A percentile compares a stretch with the other conserved stretches of the same genome.
Conservation (phyloP, 2,888 invertebrate species). For the Ectemnius lituratus region DNA sequence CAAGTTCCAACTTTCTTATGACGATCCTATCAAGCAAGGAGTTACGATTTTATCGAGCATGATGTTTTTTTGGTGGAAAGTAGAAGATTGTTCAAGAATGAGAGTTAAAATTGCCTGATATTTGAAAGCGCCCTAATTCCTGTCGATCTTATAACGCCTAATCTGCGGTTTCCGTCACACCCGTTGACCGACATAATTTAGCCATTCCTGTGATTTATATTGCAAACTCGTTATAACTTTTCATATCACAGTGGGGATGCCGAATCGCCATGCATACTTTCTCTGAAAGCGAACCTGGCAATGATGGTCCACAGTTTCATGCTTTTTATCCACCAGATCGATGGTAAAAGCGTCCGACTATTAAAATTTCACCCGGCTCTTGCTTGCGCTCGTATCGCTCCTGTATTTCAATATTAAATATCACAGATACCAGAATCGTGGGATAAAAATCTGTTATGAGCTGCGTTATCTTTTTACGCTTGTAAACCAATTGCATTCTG, state of each 20-base stretch:
- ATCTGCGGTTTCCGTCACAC: not conserved
- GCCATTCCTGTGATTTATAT: not conserved
- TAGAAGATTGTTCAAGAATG: too few species aligned
- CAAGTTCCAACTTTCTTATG: not conserved
- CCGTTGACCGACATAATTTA: not conserved
- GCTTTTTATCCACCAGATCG: conserved; percentile 18
- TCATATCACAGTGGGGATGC: conserved; percentile 14
- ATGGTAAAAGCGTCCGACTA: conserved; percentile 16
- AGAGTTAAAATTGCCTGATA: not conserved
- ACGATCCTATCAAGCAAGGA: not conserved
- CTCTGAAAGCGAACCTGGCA: conserved; percentile 3
- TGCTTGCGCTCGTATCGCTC: conserved; percentile 8
- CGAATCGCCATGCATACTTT: conserved; percentile 21
- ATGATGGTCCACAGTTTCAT: not conserved
- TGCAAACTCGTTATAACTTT: conserved; percentile 19
- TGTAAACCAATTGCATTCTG: too few species aligned
- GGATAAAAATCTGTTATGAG: too few species aligned
- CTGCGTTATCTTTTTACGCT: too few species aligned
- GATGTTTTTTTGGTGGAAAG: too few species aligned
- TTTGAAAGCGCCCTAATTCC: conserved; percentile 4
- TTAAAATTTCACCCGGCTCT: conserved; percentile 43
- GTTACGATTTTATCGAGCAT: too few species aligned
- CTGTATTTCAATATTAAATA: too few species aligned
- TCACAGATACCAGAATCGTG: too few species aligned
- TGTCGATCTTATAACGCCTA: conserved; percentile 7